Conservation (phyloP, 1,140 invertebrate genomes). For the Schlechtendalia chinensis region DNA sequence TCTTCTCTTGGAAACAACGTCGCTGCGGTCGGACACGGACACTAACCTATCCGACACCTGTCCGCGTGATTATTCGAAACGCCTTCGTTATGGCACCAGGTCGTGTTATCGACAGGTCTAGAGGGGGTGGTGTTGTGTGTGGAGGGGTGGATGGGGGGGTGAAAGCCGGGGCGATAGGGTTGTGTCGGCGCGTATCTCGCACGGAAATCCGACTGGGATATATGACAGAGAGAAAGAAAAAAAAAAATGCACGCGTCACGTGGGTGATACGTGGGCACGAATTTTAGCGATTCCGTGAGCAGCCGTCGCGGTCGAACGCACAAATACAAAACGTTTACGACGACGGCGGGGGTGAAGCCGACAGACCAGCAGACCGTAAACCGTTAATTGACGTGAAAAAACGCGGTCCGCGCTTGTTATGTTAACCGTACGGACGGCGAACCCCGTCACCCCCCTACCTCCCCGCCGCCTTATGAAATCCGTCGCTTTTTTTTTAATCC, state of each 20-base stretch:
- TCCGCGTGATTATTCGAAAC: too few species aligned
- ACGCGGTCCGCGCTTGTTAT: slow-evolving; percentile 19
- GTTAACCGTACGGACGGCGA: background rate
- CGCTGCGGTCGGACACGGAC: too few species aligned
- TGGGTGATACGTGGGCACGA: background rate
- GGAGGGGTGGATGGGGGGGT: too few species aligned
- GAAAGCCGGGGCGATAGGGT: too few species aligned
- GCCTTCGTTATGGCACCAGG: too few species aligned
- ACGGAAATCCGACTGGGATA: background rate
- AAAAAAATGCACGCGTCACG: background rate
- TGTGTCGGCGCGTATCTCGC: too few species aligned
- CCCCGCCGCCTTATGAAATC: slow-evolving; percentile 1
- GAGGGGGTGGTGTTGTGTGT: too few species aligned
- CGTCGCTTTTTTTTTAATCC: slow-evolving; percentile 28
- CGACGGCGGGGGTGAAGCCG: background rate
- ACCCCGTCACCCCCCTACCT: too few species aligned
- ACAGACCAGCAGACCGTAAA: slow-evolving; percentile 20
- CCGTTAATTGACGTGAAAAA: slow-evolving; percentile 43
- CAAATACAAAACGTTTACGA: background rate
- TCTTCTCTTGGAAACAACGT: too few species aligned
- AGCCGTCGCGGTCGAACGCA: background rate
- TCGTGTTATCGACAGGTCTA: too few species aligned
- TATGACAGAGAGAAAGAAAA: too few species aligned
- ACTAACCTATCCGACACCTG: too few species aligned
- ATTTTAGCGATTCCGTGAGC: slow-evolving; percentile 13